Percentiles rank a stretch among this genome's conserved stretches.
phyloP scores from a whole-genome alignment of 2,888 invertebrate genomes.

The Augiades crinisus region DNA sequence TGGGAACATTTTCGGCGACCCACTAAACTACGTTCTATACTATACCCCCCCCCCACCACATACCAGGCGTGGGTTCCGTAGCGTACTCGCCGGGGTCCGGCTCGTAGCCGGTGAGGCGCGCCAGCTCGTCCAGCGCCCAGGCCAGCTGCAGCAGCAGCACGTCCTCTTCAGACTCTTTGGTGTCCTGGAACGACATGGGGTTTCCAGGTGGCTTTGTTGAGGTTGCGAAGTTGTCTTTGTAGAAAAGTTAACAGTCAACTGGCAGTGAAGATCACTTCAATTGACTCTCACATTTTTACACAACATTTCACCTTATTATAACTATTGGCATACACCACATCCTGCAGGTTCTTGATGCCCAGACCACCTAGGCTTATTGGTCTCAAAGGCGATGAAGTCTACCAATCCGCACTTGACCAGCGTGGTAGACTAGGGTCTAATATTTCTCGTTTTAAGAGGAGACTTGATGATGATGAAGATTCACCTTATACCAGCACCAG shows the following conservation, averaged over 20 bases:
- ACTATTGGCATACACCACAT: conserved; percentile 50
- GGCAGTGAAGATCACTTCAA: too few relatives aligned
- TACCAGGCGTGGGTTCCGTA: conserved; percentile 11
- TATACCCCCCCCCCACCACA: too few relatives aligned
- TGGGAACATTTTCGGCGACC: too few relatives aligned
- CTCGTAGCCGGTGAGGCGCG: conserved; percentile 59
- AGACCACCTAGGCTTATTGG: conserved; percentile 56
- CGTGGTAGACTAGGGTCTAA: too few relatives aligned
- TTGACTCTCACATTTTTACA: too few relatives aligned
- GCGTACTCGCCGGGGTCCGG: conserved; percentile 36
- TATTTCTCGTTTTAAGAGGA: too few relatives aligned
- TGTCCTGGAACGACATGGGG: conserved; percentile 34
- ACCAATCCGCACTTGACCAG: too few relatives aligned
- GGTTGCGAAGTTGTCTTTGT: too few relatives aligned
- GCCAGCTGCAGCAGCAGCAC: conserved; percentile 63
- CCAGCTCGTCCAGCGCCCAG: conserved; percentile 65
- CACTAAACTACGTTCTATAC: too few relatives aligned
- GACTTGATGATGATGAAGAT: neutral
- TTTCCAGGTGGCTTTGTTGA: too few relatives aligned
- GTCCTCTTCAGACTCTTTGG: conserved; percentile 46
- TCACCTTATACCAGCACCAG: neutral
- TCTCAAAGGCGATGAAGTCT: too few relatives aligned
- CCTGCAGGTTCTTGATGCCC: conserved; percentile 58
- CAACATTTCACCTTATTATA: conserved; percentile 39
- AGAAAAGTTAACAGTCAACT: too few relatives aligned